Evolutionary conservation across 2,113 vertebrate species (phyloP), one percentile per base, ranked within the genome.

Genomic region (Etheostoma cragini): DNA sequence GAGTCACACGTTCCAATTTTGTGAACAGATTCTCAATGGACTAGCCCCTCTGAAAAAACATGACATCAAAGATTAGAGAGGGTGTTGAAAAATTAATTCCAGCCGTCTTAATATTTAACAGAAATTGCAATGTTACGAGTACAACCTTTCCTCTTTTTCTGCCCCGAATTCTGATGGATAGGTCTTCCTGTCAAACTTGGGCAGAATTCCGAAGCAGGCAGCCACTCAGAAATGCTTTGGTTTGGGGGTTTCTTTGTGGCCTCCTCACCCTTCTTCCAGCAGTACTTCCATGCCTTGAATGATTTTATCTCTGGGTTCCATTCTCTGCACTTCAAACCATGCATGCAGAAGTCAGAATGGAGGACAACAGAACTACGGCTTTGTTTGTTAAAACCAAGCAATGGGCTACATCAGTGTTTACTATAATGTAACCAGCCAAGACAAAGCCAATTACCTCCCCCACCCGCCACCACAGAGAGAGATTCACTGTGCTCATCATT

Each of bases 51-150:
- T 68, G 62, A 70, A 86, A 42, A 80, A 22, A 30, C 70, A 76
- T 54, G 65, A 66, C 78, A 78, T 88, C 57, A 68, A 80, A 84
- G 82, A 84, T 90, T 82, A 82, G 66, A 80, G 65, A 13, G 8
- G 60, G n/a, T 46, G 16, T 63, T 91, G 54, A 92, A 93, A 93
- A 77, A 81, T 90, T 61, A 17, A 93, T 90, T 84, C 70, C 49
- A 21, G 69, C 49, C n/a, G 50, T 86, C 82, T 92, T 85, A 89
- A 93, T 94, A 91, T 93, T 94, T 89, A 89, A 88, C 76, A 57
- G 5, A 74, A 85, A 69, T 80, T 60, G 86, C 78, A 63, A 45
- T 72, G 74, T 86, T 81, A 68, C 65, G 26, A 52, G 71, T 78
- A 76, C 72, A 84, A 80, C 71, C 58, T 86, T 78, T 83, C 72